Percentiles rank a stretch among this genome's conserved stretches.
These are phyloP conservation scores for Clavelina lepadiformis DNA, from an alignment of 23 tunicate species.

Conservation along the genomic window DNA sequence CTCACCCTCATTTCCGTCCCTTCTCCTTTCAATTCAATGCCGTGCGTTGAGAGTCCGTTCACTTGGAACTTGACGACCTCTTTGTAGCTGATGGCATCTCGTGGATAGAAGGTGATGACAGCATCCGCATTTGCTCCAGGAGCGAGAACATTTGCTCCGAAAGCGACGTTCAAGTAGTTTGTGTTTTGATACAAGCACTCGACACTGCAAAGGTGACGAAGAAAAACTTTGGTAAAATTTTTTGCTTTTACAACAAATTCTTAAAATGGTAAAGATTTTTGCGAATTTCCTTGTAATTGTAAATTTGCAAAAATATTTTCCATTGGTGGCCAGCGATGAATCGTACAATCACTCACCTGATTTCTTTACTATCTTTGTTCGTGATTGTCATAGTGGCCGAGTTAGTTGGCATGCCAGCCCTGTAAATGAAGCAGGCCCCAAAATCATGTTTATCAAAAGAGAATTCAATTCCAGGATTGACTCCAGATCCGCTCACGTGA, in stretches of 20 bases:
- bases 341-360: conserved; percentile 35
- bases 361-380: conserved; percentile 80
- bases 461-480: conserved; percentile 80
- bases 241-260: neutral
- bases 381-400: conserved; percentile 27
- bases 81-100: conserved; percentile 47
- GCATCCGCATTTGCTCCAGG: conserved; percentile 47
- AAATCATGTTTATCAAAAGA: conserved; percentile 69
- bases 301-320: too few species aligned
- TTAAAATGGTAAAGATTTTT: neutral
- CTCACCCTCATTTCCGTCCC: conserved; percentile 85
- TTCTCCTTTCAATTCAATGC: conserved; percentile 62
- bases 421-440: conserved; percentile 85
- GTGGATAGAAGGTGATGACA: conserved; percentile 60
- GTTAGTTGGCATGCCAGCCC: conserved; percentile 90
- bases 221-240: neutral
- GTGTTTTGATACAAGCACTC: conserved; percentile 73
- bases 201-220: conserved; percentile 33
- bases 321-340: neutral
- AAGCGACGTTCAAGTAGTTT: conserved; percentile 46
- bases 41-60: conserved; percentile 76
- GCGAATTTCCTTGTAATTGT: too few species aligned
- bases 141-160: conserved; percentile 48
- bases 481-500: conserved; percentile 74
- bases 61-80: conserved; percentile 65